Conservation (phyloP, 1,140 invertebrate species). For the Yoshiicerus persimilis region DNA sequence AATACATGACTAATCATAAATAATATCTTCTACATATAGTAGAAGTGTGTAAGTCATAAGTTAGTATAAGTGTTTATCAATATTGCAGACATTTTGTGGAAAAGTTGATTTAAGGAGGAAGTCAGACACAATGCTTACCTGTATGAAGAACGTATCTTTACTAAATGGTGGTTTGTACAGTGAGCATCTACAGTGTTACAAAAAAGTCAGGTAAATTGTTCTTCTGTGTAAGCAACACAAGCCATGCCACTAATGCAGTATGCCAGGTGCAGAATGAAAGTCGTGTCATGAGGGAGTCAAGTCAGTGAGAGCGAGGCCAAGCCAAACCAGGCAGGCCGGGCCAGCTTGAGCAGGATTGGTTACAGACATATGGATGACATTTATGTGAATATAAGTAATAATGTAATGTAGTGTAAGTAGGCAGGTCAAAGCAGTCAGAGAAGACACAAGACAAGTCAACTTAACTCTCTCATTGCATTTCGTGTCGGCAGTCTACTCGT, state of each 20-base stretch:
- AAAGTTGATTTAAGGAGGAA: not conserved
- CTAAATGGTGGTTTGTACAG: not conserved
- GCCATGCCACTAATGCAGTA: not conserved
- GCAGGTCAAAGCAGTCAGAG: not conserved
- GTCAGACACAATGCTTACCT: not conserved
- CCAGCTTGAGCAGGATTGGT: not conserved
- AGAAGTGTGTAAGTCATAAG: not conserved
- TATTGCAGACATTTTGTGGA: not conserved
- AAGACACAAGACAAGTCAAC: not conserved
- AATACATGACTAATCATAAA: not conserved
- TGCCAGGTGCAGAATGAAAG: not conserved
- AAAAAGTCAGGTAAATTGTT: not conserved
- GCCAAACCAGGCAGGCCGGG: not conserved
- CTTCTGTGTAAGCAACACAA: not conserved
- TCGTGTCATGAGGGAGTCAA: not conserved
- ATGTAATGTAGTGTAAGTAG: not conserved
- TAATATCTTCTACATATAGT: not conserved
- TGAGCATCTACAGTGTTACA: not conserved
- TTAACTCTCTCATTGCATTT: not conserved
- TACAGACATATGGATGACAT: not conserved
- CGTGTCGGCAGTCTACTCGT: not conserved
- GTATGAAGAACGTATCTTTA: not conserved
- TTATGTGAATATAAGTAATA: not conserved
- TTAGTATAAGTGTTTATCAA: not conserved
- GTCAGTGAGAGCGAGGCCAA: not conserved